Percentiles rank a stretch among this genome's conserved stretches.
phyloP scores from a whole-genome alignment of 1,140 invertebrate species.

The Anastrepha ludens region DNA sequence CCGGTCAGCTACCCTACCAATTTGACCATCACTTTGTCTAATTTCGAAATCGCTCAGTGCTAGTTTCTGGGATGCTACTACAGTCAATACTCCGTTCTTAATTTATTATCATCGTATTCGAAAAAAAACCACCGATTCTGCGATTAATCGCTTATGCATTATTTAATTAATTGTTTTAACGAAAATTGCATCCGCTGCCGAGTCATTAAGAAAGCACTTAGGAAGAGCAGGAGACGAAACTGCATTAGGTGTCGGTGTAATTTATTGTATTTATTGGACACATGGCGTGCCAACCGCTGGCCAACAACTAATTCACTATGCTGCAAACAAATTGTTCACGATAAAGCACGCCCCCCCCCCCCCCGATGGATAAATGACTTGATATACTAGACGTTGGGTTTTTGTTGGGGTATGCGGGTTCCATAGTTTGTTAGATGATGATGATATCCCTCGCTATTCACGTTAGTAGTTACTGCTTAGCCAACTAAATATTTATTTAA shows the following conservation, averaged over 20 bases:
- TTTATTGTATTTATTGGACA: slow-evolving; percentile 61
- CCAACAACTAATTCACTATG: slow-evolving; percentile 17
- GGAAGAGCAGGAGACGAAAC: not conserved
- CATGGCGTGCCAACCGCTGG: slow-evolving; percentile 4
- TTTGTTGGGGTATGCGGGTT: not conserved
- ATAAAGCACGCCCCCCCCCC: not conserved
- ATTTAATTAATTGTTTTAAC: slow-evolving; percentile 60
- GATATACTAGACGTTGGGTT: not conserved
- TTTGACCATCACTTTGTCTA: too few relatives aligned
- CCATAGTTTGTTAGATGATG: not conserved
- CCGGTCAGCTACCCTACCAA: too few relatives aligned
- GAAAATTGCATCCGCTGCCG: not conserved
- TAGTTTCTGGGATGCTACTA: too few relatives aligned
- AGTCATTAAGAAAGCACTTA: not conserved
- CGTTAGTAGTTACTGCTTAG: not conserved
- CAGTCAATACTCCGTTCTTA: not conserved
- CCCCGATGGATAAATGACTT: slow-evolving; percentile 19
- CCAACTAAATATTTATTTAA: slow-evolving; percentile 3
- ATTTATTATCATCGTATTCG: not conserved
- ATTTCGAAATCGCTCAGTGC: too few relatives aligned
- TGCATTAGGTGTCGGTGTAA: slow-evolving; percentile 52
- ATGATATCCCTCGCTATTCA: not conserved
- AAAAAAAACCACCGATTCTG: not conserved
- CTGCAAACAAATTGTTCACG: slow-evolving; percentile 22
- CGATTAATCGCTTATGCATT: slow-evolving; percentile 42